Percentiles rank a stretch among this genome's conserved stretches.
phyloP scores from a whole-genome alignment of 2,797 vertebrate genomes.

The Calcarius lapponicus region DNA sequence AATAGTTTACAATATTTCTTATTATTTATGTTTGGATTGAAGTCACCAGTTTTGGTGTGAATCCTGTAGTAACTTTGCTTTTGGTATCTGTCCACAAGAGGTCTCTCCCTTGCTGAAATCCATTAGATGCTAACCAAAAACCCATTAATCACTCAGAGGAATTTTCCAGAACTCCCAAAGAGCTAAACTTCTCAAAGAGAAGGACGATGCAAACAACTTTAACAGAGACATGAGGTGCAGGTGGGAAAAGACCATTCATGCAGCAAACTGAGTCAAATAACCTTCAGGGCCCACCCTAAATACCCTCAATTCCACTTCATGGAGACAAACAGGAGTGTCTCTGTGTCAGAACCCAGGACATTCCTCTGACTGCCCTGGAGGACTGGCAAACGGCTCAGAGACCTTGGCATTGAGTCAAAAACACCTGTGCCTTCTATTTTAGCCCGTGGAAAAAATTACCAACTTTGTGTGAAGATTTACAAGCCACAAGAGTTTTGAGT shows the following conservation, averaged over 20 bases:
- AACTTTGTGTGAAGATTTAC: too few relatives aligned
- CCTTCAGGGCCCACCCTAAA: neutral
- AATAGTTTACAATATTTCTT: neutral
- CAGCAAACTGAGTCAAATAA: neutral
- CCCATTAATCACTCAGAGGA: neutral
- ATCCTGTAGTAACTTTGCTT: neutral
- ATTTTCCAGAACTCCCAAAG: neutral
- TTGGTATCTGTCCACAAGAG: constrained; percentile 43
- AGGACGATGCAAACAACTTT: neutral
- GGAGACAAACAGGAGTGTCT: neutral
- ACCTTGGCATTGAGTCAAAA: neutral
- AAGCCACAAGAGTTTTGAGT: neutral
- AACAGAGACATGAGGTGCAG: neutral
- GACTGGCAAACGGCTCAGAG: too few relatives aligned
- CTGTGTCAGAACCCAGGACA: neutral
- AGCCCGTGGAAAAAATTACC: neutral
- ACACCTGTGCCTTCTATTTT: neutral
- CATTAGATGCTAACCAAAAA: neutral
- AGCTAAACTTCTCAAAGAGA: neutral
- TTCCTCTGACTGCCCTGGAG: neutral
- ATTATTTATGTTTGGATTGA: neutral
- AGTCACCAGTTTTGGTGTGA: neutral
- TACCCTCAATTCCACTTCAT: neutral
- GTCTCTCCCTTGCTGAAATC: constrained; percentile 24
- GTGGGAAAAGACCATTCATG: neutral